These are phyloP conservation scores for Antidorcas marsupialis DNA, from an alignment of 2,113 vertebrate genomes.

Conservation along the genomic window DNA sequence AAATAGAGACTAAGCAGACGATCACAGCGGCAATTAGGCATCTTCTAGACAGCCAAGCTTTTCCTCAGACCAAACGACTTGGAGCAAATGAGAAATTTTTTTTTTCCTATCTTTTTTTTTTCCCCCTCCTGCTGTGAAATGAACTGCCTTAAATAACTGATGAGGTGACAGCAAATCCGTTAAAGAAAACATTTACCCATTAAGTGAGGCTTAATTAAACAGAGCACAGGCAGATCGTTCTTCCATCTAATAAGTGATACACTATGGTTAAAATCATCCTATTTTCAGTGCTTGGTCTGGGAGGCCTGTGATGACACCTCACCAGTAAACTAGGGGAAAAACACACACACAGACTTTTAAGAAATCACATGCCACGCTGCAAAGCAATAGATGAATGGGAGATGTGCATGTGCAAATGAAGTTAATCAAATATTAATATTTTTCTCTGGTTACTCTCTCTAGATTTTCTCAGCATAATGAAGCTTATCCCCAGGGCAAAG, in stretches of 20 bases:
- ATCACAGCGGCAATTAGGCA: constrained; percentile 62
- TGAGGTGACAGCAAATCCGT: constrained; percentile 42
- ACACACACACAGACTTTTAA: not conserved
- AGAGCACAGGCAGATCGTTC: constrained; percentile 46
- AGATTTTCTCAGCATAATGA: not conserved
- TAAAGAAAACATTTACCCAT: constrained; percentile 60
- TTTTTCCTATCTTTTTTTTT: not conserved
- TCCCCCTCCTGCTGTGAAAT: constrained; percentile 6
- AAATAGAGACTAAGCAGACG: constrained; percentile 49
- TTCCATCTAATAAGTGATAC: not conserved
- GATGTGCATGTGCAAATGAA: not conserved
- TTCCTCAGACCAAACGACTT: constrained; percentile 43
- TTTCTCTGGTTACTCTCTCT: not conserved
- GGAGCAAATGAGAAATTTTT: constrained; percentile 45
- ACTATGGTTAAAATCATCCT: constrained; percentile 8
- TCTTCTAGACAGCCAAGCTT: constrained; percentile 53
- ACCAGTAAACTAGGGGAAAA: not conserved
- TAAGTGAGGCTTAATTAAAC: constrained; percentile 73
- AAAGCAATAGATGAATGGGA: not conserved
- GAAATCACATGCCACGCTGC: not conserved
- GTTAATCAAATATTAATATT: constrained; percentile 3
- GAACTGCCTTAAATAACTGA: constrained; percentile 52
- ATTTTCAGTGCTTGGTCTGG: not conserved
- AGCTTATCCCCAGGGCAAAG: not conserved
- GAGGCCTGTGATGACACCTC: not conserved